Conservation (phyloP, 2,797 vertebrate species). For the Podarcis siculus region DNA sequence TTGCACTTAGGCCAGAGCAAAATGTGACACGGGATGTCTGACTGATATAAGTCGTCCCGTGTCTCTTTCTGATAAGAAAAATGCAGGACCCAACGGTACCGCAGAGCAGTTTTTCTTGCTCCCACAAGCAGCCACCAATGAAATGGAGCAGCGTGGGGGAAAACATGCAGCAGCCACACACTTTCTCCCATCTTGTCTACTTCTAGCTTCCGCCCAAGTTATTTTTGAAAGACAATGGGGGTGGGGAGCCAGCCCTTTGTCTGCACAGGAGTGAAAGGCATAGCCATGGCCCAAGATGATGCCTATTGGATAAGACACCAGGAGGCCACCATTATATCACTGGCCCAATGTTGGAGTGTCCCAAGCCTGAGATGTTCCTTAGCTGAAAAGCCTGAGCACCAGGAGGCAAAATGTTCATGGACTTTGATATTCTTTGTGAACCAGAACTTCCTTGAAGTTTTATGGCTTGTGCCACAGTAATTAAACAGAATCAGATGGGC, state of each 20-base stretch:
- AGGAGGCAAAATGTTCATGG: conserved; percentile 54
- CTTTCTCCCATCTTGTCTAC: too few relatives aligned
- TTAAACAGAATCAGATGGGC: conserved; percentile 55
- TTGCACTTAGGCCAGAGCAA: not conserved
- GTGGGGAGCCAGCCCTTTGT: not conserved
- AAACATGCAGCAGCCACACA: not conserved
- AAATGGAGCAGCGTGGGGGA: not conserved
- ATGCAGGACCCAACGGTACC: too few relatives aligned
- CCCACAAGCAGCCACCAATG: not conserved
- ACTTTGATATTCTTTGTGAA: conserved; percentile 48
- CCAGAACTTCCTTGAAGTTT: conserved; percentile 56
- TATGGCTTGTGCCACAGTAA: conserved; percentile 51
- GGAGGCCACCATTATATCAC: not conserved
- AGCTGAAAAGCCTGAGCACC: conserved; percentile 16
- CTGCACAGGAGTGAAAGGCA: not conserved
- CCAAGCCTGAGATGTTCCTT: not conserved
- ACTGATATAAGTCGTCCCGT: too few relatives aligned
- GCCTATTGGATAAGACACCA: not conserved
- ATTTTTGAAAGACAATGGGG: not conserved
- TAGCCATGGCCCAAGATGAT: not conserved
- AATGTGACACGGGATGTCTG: not conserved
- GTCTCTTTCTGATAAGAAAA: too few relatives aligned
- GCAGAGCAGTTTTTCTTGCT: not conserved
- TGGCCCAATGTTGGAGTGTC: too few relatives aligned
- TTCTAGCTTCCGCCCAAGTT: not conserved